Percentiles rank a stretch among this genome's conserved stretches.
These are phyloP conservation scores for Ariopsis seemanni DNA, from an alignment of 2,113 vertebrate genomes.

Conservation along the genomic window DNA sequence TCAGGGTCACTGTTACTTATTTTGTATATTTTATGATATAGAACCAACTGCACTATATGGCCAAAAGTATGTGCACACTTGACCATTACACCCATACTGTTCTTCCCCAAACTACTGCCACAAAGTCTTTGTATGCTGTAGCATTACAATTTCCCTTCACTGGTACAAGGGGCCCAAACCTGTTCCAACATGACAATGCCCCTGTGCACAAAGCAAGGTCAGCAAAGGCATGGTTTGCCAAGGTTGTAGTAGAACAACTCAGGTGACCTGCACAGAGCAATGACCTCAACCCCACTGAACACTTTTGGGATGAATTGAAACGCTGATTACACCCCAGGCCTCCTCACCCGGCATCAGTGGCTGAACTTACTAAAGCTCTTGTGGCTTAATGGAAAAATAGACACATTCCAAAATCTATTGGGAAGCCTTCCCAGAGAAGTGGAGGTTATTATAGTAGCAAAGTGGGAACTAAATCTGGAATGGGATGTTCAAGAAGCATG, in stretches of 20 bases:
- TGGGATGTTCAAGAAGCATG: not conserved
- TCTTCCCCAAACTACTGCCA: not conserved
- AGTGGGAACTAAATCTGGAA: not conserved
- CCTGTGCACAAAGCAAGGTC: too few species aligned
- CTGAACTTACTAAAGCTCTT: not conserved
- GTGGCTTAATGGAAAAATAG: not conserved
- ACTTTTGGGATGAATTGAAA: not conserved
- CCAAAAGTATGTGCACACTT: not conserved
- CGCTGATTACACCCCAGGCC: not conserved
- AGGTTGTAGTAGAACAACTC: not conserved
- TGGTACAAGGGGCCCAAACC: not conserved
- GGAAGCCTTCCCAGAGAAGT: not conserved
- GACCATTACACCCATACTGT: not conserved
- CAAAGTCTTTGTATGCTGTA: not conserved
- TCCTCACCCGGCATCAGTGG: too few species aligned
- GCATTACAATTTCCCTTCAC: not conserved
- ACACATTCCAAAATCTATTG: not conserved
- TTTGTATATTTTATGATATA: not conserved
- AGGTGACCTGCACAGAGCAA: not conserved
- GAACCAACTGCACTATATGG: not conserved
- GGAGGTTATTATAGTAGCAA: not conserved
- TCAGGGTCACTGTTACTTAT: not conserved
- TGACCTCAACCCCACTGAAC: not conserved
- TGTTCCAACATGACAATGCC: not conserved
- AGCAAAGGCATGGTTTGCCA: not conserved